These are phyloP conservation scores for Pogonognathellus flavescens DNA, from an alignment of 1,140 invertebrate species.

Conservation along the genomic window DNA sequence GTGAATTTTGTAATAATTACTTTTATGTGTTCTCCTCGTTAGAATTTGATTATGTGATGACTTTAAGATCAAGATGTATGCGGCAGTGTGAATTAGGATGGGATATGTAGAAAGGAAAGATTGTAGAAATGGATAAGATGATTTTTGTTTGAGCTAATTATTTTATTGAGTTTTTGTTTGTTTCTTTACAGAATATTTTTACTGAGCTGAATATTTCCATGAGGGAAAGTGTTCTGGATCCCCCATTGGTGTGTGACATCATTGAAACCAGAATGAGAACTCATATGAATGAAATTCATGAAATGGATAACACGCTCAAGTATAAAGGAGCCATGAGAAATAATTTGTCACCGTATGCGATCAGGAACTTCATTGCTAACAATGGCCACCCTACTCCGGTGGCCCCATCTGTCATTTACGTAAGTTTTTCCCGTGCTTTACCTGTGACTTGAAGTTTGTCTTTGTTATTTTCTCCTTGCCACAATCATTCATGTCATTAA, in stretches of 20 bases:
- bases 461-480: too few species aligned
- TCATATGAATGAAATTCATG: constrained; percentile 10
- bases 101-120: too few species aligned
- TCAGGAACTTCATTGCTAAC: neutral
- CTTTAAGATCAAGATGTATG: too few species aligned
- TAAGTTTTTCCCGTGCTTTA: neutral
- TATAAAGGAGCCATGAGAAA: neutral
- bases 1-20: too few species aligned
- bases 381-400: neutral
- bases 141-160: too few species aligned
- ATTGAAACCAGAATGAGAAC: constrained; percentile 18
- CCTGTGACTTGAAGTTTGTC: too few species aligned
- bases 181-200: constrained; percentile 58
- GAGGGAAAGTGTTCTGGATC: constrained; percentile 58
- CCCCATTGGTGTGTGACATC: constrained; percentile 44
- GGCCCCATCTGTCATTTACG: neutral
- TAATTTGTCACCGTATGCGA: neutral
- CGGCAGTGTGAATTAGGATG: too few species aligned
- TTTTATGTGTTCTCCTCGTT: too few species aligned
- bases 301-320: neutral
- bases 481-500: neutral
- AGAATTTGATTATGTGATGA: too few species aligned
- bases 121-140: too few species aligned
- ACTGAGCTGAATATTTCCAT: constrained; percentile 57
- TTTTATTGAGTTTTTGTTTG: neutral